Base-by-base conservation (phyloP, 2,888 invertebrate genomes). In the Andrena hattorfiana region DNA sequence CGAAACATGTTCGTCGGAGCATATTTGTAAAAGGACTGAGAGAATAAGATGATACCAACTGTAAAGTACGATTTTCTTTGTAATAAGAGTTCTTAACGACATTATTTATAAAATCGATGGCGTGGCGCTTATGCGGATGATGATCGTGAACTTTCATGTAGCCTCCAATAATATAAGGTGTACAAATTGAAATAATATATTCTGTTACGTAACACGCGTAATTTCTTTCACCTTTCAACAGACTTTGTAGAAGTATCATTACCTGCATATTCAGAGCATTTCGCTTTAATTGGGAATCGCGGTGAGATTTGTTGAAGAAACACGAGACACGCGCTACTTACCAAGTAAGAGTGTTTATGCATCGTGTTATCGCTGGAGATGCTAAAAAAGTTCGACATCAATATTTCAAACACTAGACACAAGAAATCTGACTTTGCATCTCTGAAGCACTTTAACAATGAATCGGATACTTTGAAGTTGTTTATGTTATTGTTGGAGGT, bases 281-380 rank as follows among this genome's bases (percentile, higher is more conserved):
- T 26, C 20, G 28, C 35, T 67, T 13, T 6, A 56, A 60, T 23
- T 48, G 10, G n/a, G 28, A 16, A 1, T 69, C 48, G 28, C 16
- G 35, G 42, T 2, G 2, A 30, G 3, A 60, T 16, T 26, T n/a
- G n/a, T 30, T n/a, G n/a, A 30, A 59, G 23, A 23, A 60, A 60
- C 13, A 13, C 32, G 35, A n/a, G 26, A 49, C 56, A n/a, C n/a
- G n/a, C n/a, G 26, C 16, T 78, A 84, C 89, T 77, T 86, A 94
- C 93, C 87, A 94, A 88, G 66, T 92, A 89, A 62, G 91, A 93
- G 82, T 92, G 78, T 71, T 92, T 93, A 70, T 93, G 93, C 8
- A 92, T 91, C 20, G 85, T 84, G 75, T 91, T 93, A 16, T 91
- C 91, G 20, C 81, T 83, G 2, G 91, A 88, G 23, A 90, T 76